Evolutionary conservation across 2,113 vertebrate genomes (phyloP).

Genomic region (Actenoides lindsayi): DNA sequence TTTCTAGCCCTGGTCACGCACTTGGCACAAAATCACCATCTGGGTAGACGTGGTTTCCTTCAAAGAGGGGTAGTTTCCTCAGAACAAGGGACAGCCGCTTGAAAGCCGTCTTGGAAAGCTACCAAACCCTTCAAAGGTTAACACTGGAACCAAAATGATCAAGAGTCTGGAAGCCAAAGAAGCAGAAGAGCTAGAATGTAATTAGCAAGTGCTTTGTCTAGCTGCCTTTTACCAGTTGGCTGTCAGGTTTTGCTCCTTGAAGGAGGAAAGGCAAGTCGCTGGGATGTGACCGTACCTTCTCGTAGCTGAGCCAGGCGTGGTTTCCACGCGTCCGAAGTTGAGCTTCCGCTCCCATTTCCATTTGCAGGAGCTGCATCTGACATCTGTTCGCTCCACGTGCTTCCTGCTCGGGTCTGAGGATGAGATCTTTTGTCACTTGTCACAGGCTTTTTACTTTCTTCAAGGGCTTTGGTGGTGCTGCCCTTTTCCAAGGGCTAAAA

Average conservation of each 20-base stretch:
- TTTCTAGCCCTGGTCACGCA: neutral
- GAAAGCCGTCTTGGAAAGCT: neutral
- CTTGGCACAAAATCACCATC: neutral
- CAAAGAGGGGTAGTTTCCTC: neutral
- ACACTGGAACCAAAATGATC: neutral
- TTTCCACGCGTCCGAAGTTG: neutral
- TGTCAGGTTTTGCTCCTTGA: neutral
- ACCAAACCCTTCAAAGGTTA: neutral
- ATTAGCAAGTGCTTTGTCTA: neutral
- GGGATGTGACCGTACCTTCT: neutral
- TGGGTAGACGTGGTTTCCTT: neutral
- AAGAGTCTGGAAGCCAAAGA: neutral
- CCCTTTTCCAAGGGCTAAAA: neutral
- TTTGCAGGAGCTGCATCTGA: neutral
- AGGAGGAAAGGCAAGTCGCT: neutral
- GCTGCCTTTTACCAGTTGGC: neutral
- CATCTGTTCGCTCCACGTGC: rapidly evolving
- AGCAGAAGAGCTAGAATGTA: neutral
- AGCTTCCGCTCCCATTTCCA: neutral
- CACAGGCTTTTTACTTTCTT: neutral
- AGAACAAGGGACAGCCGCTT: neutral
- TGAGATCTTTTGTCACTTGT: neutral
- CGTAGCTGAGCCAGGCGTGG: neutral
- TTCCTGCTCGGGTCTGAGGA: neutral
- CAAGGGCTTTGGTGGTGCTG: neutral